Percentiles rank a stretch among this genome's conserved stretches.
Conservation (phyloP, 2,888 invertebrate genomes). For the Willowsia nigromaculata region DNA sequence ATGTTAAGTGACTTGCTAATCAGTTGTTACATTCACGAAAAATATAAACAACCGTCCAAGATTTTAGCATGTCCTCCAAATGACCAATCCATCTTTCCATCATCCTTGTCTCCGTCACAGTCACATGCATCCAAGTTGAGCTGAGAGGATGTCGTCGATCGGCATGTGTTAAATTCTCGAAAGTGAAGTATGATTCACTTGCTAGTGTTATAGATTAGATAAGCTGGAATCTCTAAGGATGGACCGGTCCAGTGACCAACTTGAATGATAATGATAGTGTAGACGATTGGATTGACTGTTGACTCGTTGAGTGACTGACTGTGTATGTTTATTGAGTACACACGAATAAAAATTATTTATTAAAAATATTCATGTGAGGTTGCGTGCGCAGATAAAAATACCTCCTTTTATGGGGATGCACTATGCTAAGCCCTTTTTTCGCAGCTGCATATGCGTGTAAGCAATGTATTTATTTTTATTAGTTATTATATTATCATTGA, state of each 20-base stretch:
- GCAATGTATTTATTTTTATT: background rate
- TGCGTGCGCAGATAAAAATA: background rate
- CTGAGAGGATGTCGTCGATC: constrained; percentile 1
- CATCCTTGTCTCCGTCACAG: background rate
- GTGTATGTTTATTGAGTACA: background rate
- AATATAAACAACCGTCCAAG: background rate
- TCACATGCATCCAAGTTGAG: constrained; percentile 7
- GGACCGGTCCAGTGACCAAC: constrained; percentile 4
- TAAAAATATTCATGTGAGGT: background rate
- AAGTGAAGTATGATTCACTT: background rate
- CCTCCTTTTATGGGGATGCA: background rate
- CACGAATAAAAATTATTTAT: background rate
- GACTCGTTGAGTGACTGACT: background rate
- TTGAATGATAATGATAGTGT: background rate
- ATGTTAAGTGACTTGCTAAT: too few relatives aligned
- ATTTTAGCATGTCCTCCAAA: background rate
- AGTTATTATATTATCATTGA: background rate
- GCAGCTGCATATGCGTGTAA: background rate
- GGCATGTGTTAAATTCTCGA: background rate
- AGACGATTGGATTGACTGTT: background rate
- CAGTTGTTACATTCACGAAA: background rate
- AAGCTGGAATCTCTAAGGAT: constrained; percentile 17
- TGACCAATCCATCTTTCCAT: background rate
- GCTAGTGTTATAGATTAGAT: constrained; percentile 1
- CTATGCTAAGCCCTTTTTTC: background rate